phyloP scores from a whole-genome alignment of 2,888 invertebrate species.

The Tachina fera region DNA sequence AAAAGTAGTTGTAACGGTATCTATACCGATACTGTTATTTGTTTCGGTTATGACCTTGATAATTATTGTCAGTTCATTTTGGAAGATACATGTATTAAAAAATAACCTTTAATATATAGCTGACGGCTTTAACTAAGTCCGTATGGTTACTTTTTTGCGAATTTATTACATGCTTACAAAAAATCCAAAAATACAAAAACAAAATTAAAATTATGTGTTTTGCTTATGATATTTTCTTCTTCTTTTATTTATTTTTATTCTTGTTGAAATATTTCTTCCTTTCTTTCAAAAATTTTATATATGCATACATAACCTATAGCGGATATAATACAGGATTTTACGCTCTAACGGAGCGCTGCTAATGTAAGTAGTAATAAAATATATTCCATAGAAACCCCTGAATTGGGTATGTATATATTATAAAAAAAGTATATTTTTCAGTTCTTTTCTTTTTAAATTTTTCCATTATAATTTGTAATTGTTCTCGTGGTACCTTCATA shows the following conservation, averaged over 20 bases:
- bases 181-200: too few species aligned
- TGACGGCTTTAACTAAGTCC: too few species aligned
- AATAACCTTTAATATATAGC: too few species aligned
- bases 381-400: slow-evolving; percentile 42
- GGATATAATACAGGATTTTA: slow-evolving; percentile 83
- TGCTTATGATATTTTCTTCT: slow-evolving; percentile 26
- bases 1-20: too few species aligned
- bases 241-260: slow-evolving; percentile 11
- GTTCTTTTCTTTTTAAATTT: slow-evolving; percentile 2
- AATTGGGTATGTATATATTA: slow-evolving; percentile 8
- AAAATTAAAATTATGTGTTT: too few species aligned
- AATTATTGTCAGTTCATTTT: too few species aligned
- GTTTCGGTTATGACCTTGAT: too few species aligned
- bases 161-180: too few species aligned
- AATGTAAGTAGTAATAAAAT: slow-evolving; percentile 79
- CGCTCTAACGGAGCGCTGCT: slow-evolving; percentile 83
- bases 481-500: neutral
- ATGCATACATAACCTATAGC: slow-evolving; percentile 75
- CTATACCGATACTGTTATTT: too few species aligned
- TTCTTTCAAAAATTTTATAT: slow-evolving; percentile 41
- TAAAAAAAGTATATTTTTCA: slow-evolving; percentile 22
- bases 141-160: too few species aligned
- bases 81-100: too few species aligned
- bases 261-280: slow-evolving; percentile 20
- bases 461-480: slow-evolving; percentile 31